phyloP scores from a whole-genome alignment of 2,797 vertebrate species.

The Clarias platycephalus region DNA sequence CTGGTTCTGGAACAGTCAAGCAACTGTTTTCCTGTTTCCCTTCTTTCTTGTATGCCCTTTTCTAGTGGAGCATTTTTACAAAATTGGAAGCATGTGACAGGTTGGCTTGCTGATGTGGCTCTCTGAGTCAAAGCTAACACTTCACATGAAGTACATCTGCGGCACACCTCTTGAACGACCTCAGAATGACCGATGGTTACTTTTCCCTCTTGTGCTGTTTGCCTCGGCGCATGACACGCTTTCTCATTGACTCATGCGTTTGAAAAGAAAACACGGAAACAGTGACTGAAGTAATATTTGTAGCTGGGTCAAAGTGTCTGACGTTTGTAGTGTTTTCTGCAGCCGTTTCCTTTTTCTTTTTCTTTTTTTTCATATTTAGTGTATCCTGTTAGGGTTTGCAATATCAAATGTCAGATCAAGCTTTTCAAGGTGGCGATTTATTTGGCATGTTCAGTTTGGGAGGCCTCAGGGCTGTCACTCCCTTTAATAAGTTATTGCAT shows the following conservation, averaged over 20 bases:
- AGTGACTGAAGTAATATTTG: background rate
- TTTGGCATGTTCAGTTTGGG: conserved; percentile 27
- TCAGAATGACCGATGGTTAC: conserved; percentile 46
- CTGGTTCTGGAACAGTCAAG: conserved; percentile 7
- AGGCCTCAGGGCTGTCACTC: conserved; percentile 24
- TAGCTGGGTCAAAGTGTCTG: conserved; percentile 13
- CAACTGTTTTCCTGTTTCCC: conserved; percentile 22
- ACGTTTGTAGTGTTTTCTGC: conserved; percentile 12
- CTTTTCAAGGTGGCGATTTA: conserved; percentile 37
- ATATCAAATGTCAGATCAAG: conserved; percentile 34
- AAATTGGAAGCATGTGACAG: conserved; percentile 71
- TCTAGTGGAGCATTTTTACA: conserved; percentile 24
- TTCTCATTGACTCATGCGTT: conserved; percentile 31
- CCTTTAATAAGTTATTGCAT: conserved; percentile 21
- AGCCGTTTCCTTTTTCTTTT: background rate
- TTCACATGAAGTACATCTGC: conserved; percentile 12
- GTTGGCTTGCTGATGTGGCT: conserved; percentile 68
- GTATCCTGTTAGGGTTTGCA: conserved; percentile 11
- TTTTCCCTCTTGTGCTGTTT: conserved; percentile 24
- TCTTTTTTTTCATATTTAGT: conserved; percentile 16
- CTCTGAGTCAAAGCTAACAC: conserved; percentile 54
- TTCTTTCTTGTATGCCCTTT: conserved; percentile 12
- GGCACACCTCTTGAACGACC: conserved; percentile 27
- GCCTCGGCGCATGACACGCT: background rate
- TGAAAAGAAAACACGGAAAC: conserved; percentile 26